Evolutionary conservation across 2,797 vertebrate species (phyloP), one percentile per base, ranked within the genome.

Genomic region (Astyanax mexicanus): DNA sequence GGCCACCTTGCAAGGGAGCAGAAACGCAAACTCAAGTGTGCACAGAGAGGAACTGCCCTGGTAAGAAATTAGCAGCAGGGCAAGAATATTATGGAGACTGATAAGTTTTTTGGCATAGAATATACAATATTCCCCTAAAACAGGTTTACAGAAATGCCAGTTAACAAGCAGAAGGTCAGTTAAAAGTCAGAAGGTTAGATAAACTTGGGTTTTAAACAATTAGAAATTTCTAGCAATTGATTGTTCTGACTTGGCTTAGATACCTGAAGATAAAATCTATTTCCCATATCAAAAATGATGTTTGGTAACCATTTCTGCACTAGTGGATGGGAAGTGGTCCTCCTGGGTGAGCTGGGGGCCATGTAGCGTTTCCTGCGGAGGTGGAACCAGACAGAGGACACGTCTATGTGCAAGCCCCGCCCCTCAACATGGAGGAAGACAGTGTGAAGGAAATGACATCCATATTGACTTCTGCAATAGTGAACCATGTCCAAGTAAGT

Each of bases 251-350:
- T n/a, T n/a, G n/a, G n/a, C n/a, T 17, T 15, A n/a, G 27, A 70
- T 29, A 15, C 13, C 42, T 17, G n/a, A n/a, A 19, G 27, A 6
- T 52, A 17, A 15, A 23, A 9, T n/a, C 54, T 25, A 1, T 38
- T 51, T 51, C 38, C 37, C 10, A 37, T 35, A 2, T 55, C 27
- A 42, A 40, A 49, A 23, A 49, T 29, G 6, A 47, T n/a, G 12
- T 49, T 65, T 21, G 15, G 1, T 8, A 57, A 35, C 37, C 12
- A 6, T 3, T 17, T 19, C 17, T 72, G 44, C 29, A 45, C 27
- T 69, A 99, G 98, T 99, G 86, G 94, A 98, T 69, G 98, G 98
- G n/a, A 97, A 95, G 78, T 99, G 98, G 98, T 90, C 95, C 0
- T 58, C 81, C 0, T 99, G 98, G 98, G 87, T 95, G 44, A 96